phyloP scores from a whole-genome alignment of 1,140 invertebrate species.

The Batillaria attramentaria region DNA sequence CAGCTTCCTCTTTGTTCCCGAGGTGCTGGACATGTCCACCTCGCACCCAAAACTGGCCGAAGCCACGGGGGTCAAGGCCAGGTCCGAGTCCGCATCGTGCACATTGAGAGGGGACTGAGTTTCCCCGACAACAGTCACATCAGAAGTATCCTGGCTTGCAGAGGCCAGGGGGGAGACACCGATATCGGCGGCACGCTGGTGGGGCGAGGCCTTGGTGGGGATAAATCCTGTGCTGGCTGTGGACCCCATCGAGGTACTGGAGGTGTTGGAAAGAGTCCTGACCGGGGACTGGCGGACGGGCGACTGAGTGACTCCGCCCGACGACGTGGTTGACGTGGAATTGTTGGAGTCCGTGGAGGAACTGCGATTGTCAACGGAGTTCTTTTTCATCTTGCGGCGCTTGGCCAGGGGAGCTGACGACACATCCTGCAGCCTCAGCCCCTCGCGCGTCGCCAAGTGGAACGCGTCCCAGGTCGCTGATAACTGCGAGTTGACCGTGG shows the following conservation, averaged over 20 bases:
- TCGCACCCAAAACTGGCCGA: constrained; percentile 9
- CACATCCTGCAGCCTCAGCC: constrained; percentile 82
- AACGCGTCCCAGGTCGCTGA: constrained; percentile 80
- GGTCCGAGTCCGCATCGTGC: not conserved
- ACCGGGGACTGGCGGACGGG: constrained; percentile 40
- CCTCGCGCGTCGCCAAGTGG: constrained; percentile 80
- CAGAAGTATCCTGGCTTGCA: not conserved
- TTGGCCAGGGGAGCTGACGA: constrained; percentile 81
- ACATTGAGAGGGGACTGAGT: not conserved
- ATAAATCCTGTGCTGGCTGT: constrained; percentile 64
- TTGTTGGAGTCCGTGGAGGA: constrained; percentile 64
- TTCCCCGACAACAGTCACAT: not conserved
- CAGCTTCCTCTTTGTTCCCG: constrained; percentile 18
- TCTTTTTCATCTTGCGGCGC: constrained; percentile 79
- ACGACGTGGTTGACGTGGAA: constrained; percentile 47
- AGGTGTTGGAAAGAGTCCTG: constrained; percentile 45
- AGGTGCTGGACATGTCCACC: not conserved
- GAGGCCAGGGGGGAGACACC: constrained; percentile 22
- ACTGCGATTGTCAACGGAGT: constrained; percentile 60
- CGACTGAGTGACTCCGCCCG: constrained; percentile 32
- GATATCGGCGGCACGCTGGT: constrained; percentile 22
- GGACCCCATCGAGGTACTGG: constrained; percentile 56
- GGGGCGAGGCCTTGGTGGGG: constrained; percentile 41
- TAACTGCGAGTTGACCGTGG: constrained; percentile 67
- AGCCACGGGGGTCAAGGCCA: not conserved